phyloP scores from a whole-genome alignment of 2,113 vertebrate species.

The Cottus gobio region DNA sequence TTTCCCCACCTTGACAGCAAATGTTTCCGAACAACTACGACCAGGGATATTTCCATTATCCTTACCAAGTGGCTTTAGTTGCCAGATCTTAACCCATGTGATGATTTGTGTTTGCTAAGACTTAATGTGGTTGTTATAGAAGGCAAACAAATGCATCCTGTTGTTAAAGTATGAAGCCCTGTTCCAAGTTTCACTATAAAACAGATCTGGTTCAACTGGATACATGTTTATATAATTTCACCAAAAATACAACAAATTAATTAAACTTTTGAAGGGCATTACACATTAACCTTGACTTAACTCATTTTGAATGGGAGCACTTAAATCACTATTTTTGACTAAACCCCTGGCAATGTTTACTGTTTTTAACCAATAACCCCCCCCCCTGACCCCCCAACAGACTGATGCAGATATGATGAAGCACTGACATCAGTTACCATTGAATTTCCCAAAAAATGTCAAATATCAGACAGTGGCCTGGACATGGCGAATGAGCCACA shows the following conservation, averaged over 20 bases:
- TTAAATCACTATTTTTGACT: neutral
- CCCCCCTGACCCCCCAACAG: neutral
- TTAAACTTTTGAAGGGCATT: neutral
- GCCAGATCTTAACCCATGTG: neutral
- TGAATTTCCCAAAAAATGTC: constrained; percentile 12
- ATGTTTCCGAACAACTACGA: too few species aligned
- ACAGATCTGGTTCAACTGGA: neutral
- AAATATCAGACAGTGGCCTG: neutral
- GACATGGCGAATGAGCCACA: neutral
- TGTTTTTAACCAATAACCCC: constrained; percentile 11
- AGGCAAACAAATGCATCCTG: too few species aligned
- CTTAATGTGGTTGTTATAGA: too few species aligned
- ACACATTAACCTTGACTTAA: constrained; percentile 10
- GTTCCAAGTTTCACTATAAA: neutral
- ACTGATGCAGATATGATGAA: neutral
- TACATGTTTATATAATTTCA: neutral
- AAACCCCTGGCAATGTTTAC: neutral
- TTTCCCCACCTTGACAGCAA: neutral
- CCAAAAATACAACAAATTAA: neutral
- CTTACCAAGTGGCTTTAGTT: neutral
- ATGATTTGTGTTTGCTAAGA: too few species aligned
- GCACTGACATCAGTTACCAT: neutral
- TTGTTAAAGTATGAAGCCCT: neutral
- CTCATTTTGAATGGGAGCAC: constrained; percentile 2
- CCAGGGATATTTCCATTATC: neutral